These are phyloP conservation scores for Phyllotreta striolata DNA, from an alignment of 2,888 invertebrate species.

Conservation along the genomic window DNA sequence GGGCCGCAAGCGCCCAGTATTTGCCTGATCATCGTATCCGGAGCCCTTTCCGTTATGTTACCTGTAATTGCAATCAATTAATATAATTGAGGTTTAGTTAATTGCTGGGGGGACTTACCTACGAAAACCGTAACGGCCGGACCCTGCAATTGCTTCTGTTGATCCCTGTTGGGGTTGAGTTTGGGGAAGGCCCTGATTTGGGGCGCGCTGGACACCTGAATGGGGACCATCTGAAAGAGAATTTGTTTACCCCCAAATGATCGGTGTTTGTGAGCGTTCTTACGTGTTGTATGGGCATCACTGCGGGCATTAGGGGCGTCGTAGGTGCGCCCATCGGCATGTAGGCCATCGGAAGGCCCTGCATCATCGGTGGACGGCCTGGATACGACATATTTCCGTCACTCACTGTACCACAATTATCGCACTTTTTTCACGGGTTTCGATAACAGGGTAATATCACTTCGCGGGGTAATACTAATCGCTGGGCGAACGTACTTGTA, in stretches of 20 bases:
- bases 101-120: slow-evolving; percentile 65
- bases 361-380: slow-evolving; percentile 81
- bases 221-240: slow-evolving; percentile 65
- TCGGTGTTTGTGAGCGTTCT: slow-evolving; percentile 56
- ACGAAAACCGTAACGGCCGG: slow-evolving; percentile 97
- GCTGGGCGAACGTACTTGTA: too few species aligned
- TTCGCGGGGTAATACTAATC: too few species aligned
- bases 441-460: not conserved
- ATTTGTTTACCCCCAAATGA: slow-evolving; percentile 2
- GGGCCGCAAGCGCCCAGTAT: slow-evolving; percentile 93
- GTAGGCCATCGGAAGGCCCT: slow-evolving; percentile 72
- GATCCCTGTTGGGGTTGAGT: slow-evolving; percentile 58
- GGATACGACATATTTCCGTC: slow-evolving; percentile 81
- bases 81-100: slow-evolving; percentile 2
- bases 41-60: slow-evolving; percentile 94
- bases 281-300: slow-evolving; percentile 79
- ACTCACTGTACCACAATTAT: not conserved
- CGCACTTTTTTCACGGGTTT: too few species aligned
- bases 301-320: slow-evolving; percentile 74
- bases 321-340: slow-evolving; percentile 71
- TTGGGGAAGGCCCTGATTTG: slow-evolving; percentile 60
- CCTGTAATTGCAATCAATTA: slow-evolving; percentile 56
- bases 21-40: slow-evolving; percentile 93
- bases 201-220: slow-evolving; percentile 60
- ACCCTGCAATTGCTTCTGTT: slow-evolving; percentile 66